These are phyloP conservation scores for Tachyglossus aculeatus DNA, from an alignment of 2,797 vertebrate species.

Conservation along the genomic window DNA sequence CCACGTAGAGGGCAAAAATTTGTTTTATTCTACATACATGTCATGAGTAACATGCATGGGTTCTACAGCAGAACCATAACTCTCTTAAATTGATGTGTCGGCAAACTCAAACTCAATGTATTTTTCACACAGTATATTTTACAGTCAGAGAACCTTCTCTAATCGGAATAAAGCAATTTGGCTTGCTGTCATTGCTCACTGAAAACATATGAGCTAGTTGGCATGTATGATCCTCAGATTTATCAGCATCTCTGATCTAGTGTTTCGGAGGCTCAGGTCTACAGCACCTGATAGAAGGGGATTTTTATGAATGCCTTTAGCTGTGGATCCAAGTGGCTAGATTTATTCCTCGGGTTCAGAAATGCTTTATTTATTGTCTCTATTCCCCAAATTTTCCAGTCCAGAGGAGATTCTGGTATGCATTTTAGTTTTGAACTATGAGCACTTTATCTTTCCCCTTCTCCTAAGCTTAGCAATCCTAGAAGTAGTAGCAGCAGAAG, in stretches of 20 bases:
- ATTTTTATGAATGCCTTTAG: conserved; percentile 72
- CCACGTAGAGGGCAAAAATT: conserved; percentile 73
- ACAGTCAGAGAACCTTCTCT: conserved; percentile 78
- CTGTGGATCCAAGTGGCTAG: conserved; percentile 52
- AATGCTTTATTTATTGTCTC: conserved; percentile 66
- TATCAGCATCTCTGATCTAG: conserved; percentile 80
- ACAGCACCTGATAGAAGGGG: conserved; percentile 67
- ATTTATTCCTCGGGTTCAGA: conserved; percentile 71
- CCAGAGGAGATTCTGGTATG: too few species aligned
- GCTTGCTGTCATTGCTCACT: conserved; percentile 80
- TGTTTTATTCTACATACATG: conserved; percentile 80
- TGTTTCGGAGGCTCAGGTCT: conserved; percentile 75
- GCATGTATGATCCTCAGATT: conserved; percentile 77
- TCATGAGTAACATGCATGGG: conserved; percentile 77
- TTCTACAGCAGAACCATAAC: conserved; percentile 76
- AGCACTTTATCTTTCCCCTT: too few species aligned
- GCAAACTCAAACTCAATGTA: conserved; percentile 79
- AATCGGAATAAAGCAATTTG: conserved; percentile 83
- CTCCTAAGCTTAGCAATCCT: too few species aligned
- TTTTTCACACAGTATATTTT: conserved; percentile 77
- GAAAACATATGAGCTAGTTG: conserved; percentile 80
- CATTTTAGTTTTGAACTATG: too few species aligned
- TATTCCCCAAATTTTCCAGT: conserved; percentile 35
- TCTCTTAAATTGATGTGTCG: conserved; percentile 83
- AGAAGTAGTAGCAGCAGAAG: too few species aligned